phyloP scores from a whole-genome alignment of 1,140 invertebrate genomes.

The Cepaea nemoralis region DNA sequence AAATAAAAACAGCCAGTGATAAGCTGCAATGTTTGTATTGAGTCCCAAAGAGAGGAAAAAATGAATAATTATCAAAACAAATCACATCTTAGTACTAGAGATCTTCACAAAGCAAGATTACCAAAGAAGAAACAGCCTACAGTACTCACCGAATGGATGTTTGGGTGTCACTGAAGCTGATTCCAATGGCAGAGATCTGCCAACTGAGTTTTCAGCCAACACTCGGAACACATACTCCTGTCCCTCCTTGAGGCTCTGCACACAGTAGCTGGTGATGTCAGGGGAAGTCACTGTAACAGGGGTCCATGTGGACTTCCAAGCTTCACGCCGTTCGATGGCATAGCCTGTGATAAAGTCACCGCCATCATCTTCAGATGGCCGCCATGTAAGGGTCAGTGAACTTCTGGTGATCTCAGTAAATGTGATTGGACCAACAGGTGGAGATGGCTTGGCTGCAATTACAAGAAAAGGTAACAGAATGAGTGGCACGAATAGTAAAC shows the following conservation, averaged over 20 bases:
- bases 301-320: slow-evolving; percentile 61
- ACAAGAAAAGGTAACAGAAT: too few species aligned
- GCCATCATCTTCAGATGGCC: slow-evolving; percentile 88
- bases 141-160: slow-evolving; percentile 59
- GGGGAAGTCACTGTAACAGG: slow-evolving; percentile 54
- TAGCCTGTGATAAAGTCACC: slow-evolving; percentile 92
- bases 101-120: background rate
- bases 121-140: background rate
- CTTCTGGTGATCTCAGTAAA: slow-evolving; percentile 71
- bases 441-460: slow-evolving; percentile 58
- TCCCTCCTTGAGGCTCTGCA: slow-evolving; percentile 79
- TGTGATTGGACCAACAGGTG: slow-evolving; percentile 79
- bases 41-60: too few species aligned
- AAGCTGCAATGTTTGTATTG: too few species aligned
- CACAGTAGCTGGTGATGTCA: slow-evolving; percentile 50
- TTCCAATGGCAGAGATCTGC: slow-evolving; percentile 90
- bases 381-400: slow-evolving; percentile 62
- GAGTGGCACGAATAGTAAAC: too few species aligned
- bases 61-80: too few species aligned
- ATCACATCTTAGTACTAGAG: too few species aligned
- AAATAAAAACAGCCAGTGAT: too few species aligned
- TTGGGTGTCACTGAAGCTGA: slow-evolving; percentile 82
- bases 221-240: slow-evolving; percentile 97
- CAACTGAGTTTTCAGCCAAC: slow-evolving; percentile 96
- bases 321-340: slow-evolving; percentile 87